Evolutionary conservation across 2,113 vertebrate genomes (phyloP).

Genomic region (Serilophus lunatus): DNA sequence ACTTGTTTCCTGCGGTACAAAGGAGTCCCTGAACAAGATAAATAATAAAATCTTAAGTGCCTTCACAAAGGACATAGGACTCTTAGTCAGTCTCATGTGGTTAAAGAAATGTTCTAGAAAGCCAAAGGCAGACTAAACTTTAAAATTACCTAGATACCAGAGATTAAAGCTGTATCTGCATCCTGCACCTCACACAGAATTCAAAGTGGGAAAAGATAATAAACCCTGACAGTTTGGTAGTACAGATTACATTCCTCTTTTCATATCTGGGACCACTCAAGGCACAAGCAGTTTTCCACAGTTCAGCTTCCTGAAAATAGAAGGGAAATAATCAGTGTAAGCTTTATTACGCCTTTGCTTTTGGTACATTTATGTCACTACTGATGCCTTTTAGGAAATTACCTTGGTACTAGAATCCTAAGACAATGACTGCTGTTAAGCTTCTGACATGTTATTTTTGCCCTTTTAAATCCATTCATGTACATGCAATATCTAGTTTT

Average conservation of each 20-base stretch:
- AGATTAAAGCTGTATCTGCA: slow-evolving; percentile 19
- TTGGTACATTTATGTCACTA: background rate
- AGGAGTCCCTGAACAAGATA: slow-evolving; percentile 29
- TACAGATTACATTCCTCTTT: background rate
- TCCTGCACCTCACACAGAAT: background rate
- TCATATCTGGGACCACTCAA: background rate
- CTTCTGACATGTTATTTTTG: background rate
- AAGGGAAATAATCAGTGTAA: background rate
- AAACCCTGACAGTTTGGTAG: background rate
- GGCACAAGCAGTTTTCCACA: background rate
- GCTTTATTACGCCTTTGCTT: background rate
- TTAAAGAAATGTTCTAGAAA: slow-evolving; percentile 43
- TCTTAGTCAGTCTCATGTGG: slow-evolving; percentile 36
- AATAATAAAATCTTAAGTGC: slow-evolving; percentile 38
- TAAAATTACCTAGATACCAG: background rate
- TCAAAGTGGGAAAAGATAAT: background rate
- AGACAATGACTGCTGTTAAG: background rate
- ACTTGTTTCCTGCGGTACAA: slow-evolving; percentile 54
- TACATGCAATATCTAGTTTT: background rate
- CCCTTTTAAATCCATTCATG: background rate
- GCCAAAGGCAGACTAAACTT: slow-evolving; percentile 51
- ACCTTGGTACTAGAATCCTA: background rate
- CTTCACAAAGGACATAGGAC: background rate
- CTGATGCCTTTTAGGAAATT: background rate
- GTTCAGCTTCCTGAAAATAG: background rate